Evolutionary conservation across 2,888 invertebrate species (phyloP), one percentile per base, ranked within the genome.

Genomic region (Sarcophaga carnaria): DNA sequence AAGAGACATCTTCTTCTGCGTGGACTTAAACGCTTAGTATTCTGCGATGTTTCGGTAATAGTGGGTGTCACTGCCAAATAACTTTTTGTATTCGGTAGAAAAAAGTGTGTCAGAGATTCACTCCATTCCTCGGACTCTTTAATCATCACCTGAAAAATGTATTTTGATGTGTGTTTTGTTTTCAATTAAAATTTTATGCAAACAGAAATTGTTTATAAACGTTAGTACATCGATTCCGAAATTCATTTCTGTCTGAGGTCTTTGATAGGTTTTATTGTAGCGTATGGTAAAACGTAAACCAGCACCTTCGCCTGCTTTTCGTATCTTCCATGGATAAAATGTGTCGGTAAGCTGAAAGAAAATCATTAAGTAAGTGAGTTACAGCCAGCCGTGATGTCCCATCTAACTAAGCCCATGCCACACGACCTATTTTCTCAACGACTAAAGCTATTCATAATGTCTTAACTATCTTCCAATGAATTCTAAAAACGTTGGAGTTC

Each of bases 291-390:
- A 91, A 49, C 89, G 49, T 0, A 93, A 69, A 0, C 93, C 93
- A n/a, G 92, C 90, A 14, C 90, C 90, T 75, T 93, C 93, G 11
- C 93, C 93, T 10, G 91, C 90, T 0, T 89, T 90, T 47, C 91
- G 91, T 11, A 90, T 88, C 64, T 90, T 90, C 71, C 87, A 89
- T 0, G 92, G 92, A 89, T 92, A 92, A 17, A 89, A 90, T 2
- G 82, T 80, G 25, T 90, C 90, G 27, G 88, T 84, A 2, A 90
- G 25, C 89, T 89, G 88, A 62, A 94, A 91, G 84, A 94, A 94
- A 10, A 94, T 89, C 20, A 92, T 90, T 83, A 94, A 94, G 85
- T 94, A 94, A 20, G 93, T 14, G 2, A 17, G 14, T 54, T 54
- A 54, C 8, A 54, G 54, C 4, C 54, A 54, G 37, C 37, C 2